Base-by-base conservation (phyloP, 2,113 vertebrate genomes). In the Dasyurus viverrinus region DNA sequence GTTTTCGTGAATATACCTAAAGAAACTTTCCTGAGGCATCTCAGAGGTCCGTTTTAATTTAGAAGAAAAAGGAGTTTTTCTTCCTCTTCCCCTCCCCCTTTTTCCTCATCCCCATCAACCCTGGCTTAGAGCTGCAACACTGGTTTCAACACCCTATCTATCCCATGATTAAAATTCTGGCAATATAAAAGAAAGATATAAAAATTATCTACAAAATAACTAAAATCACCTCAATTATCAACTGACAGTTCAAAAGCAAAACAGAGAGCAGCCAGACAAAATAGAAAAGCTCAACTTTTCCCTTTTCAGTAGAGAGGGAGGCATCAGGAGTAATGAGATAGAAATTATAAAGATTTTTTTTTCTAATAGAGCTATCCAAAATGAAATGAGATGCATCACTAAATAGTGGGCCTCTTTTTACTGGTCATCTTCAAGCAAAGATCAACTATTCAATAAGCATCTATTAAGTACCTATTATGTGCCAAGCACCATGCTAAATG, bases 31-130 rank as follows among this genome's bases (percentile, higher is more conserved):
- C 89, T 93, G 92, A 94, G 95, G 92, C 54, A 90, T 95, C 93
- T 92, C 42, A 94, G 60, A 95, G 96, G 92, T 96, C 95, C 97
- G 54, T 92, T 84, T 89, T 30, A 25, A 94, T 30, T 97, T 48
- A 55, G 50, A 54, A 93, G 90, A 90, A 93, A 95, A 96, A 90
- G 0, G 36, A 50, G 30, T 90, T 46, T 91, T 54, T 76, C 68
- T 19, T 84, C 60, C 60, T n/a, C 36, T 76, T n/a, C 16, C n/a
- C n/a, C 9, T 22, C 68, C 23, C 23, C 22, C 16, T 5, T 36
- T 84, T 42, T 76, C 68, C 19, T n/a, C 36, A 84, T 6, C 68
- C n/a, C n/a, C 55, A 91, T 52, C 84, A 9, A 96, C 68, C 54
- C 57, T 84, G 84, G 89, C 84, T 52, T 8, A 89, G 54, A 68